These are phyloP conservation scores for Laodelphax striatellus DNA, from an alignment of 1,140 invertebrate genomes.

Conservation along the genomic window DNA sequence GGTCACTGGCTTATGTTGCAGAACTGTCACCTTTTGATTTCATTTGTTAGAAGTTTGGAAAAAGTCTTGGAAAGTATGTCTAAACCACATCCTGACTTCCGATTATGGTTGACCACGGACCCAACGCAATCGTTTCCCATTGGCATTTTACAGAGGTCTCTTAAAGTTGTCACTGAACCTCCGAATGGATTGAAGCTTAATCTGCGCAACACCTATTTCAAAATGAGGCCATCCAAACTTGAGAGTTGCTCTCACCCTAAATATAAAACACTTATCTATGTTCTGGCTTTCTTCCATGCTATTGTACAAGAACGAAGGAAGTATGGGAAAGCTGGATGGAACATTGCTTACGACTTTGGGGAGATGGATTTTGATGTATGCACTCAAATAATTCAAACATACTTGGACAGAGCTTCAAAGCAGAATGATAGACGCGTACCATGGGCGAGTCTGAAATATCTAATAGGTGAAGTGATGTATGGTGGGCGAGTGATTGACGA, in stretches of 20 bases:
- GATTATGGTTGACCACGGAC: slow-evolving; percentile 87
- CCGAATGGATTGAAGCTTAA: slow-evolving; percentile 83
- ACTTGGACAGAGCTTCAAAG: slow-evolving; percentile 55
- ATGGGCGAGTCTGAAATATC: slow-evolving; percentile 81
- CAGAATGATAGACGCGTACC: slow-evolving; percentile 52
- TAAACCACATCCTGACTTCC: slow-evolving; percentile 75
- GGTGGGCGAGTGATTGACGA: slow-evolving; percentile 82
- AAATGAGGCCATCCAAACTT: slow-evolving; percentile 57
- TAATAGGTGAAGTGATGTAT: slow-evolving; percentile 91
- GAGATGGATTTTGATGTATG: slow-evolving; percentile 84
- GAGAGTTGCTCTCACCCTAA: slow-evolving; percentile 56
- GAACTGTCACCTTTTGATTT: slow-evolving; percentile 75
- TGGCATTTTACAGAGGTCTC: slow-evolving; percentile 70
- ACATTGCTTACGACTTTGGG: slow-evolving; percentile 85
- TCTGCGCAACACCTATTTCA: slow-evolving; percentile 77
- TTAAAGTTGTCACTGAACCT: slow-evolving; percentile 77
- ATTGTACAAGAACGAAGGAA: slow-evolving; percentile 82
- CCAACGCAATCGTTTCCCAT: slow-evolving; percentile 74
- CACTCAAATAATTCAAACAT: slow-evolving; percentile 68
- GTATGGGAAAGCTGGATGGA: slow-evolving; percentile 90
- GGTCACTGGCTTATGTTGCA: slow-evolving; percentile 85
- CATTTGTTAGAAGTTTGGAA: slow-evolving; percentile 68
- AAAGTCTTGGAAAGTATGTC: slow-evolving; percentile 65
- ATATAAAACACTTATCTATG: slow-evolving; percentile 69
- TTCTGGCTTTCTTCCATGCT: slow-evolving; percentile 81